Base-by-base conservation (phyloP, 1,140 invertebrate genomes). In the Drosophila obscura region DNA sequence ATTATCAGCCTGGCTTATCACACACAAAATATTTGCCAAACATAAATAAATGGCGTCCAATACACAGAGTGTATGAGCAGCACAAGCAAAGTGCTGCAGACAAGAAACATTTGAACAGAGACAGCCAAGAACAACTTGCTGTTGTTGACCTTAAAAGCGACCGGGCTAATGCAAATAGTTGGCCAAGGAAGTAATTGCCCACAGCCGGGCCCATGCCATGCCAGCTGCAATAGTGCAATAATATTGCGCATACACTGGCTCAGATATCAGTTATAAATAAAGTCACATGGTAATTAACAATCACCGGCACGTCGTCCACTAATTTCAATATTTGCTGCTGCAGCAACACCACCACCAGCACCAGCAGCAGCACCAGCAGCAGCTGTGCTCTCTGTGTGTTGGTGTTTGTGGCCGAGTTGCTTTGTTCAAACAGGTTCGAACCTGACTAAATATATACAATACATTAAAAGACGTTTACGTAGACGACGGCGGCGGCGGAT, bases 391-490 rank as follows among this genome's bases (percentile, higher is more conserved):
- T 31, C 31, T 31, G 31, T 9, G n/a, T 46, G 28, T 55, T 72
- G 71, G 61, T 67, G 69, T 62, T 73, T 77, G 48, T 56, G 72
- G 62, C 56, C 77, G 80, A 83, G 51, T 59, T 75, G 83, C 81
- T 85, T 84, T 85, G 71, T 67, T 63, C 81, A 85, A 85, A 85
- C 82, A 82, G 81, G 81, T 85, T 85, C 76, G 61, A 82, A 61
- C 50, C 58, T 62, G 72, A 63, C 64, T 74, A 64, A 83, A 76
- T 77, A 82, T 64, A 60, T 59, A 55, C 46, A 73, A 72, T 66
- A 84, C 72, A 84, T 75, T 69, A 57, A 68, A 61, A 83, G 65
- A 48, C 46, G 72, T 84, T 77, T 74, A 69, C 78, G 73, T 77
- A 52, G 77, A 41, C 49, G 77, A 41, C 49, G 59, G 35, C 75